Conservation (phyloP, 2,797 vertebrate genomes). For the Enteromius treurensis region DNA sequence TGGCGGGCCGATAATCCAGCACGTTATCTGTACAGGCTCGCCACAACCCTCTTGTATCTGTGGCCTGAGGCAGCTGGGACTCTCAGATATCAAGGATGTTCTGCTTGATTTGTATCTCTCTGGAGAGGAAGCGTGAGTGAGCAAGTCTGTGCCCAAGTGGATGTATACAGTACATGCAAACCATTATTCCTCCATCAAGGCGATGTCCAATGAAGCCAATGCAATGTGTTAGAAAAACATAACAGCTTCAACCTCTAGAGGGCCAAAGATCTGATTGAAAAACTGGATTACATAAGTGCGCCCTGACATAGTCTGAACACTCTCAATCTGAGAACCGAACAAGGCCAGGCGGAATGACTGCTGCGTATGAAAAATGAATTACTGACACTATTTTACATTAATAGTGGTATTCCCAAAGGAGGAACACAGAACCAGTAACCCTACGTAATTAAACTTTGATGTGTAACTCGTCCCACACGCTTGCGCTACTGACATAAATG, state of each 20-base stretch:
- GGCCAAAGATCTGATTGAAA: slow-evolving; percentile 43
- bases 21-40: slow-evolving; percentile 55
- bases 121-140: slow-evolving; percentile 32
- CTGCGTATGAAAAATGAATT: slow-evolving; percentile 9
- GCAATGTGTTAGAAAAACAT: not conserved
- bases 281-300: not conserved
- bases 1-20: slow-evolving; percentile 54
- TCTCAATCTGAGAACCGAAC: not conserved
- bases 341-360: not conserved
- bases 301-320: not conserved
- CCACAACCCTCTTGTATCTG: slow-evolving; percentile 40
- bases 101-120: slow-evolving; percentile 46
- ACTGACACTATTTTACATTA: slow-evolving; percentile 8
- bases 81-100: slow-evolving; percentile 53
- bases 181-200: slow-evolving; percentile 28
- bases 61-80: slow-evolving; percentile 46
- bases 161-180: slow-evolving; percentile 14
- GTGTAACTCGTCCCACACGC: not conserved
- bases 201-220: slow-evolving; percentile 1
- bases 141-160: slow-evolving; percentile 20
- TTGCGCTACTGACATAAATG: not conserved
- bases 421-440: not conserved
- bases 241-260: slow-evolving; percentile 33
- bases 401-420: not conserved
- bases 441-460: not conserved